Conservation (phyloP, 2,113 vertebrate genomes). For the Tachysurus vachellii region DNA sequence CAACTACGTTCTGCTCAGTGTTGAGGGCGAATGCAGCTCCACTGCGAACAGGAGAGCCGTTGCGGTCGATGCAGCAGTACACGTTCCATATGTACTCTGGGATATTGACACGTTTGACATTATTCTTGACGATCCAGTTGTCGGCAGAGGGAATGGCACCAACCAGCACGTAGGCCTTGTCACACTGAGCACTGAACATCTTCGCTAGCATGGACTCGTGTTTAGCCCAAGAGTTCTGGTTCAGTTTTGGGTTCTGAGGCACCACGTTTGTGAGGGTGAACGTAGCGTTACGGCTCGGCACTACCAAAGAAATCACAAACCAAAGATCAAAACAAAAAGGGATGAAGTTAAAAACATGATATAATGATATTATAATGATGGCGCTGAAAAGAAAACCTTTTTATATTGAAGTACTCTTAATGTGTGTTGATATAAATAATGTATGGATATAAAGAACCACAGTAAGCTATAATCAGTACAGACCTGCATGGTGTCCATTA, state of each 20-base stretch:
- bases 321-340: not conserved
- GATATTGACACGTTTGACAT: slow-evolving; percentile 70
- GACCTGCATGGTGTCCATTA: slow-evolving; percentile 73
- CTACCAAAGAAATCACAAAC: slow-evolving; percentile 49
- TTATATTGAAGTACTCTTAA: too few species aligned
- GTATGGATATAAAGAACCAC: not conserved
- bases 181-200: slow-evolving; percentile 63
- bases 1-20: slow-evolving; percentile 67
- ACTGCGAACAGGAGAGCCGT: slow-evolving; percentile 60
- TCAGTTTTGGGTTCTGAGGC: slow-evolving; percentile 71
- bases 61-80: slow-evolving; percentile 72
- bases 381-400: not conserved
- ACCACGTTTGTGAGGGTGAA: slow-evolving; percentile 75
- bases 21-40: slow-evolving; percentile 66
- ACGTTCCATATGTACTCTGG: slow-evolving; percentile 75
- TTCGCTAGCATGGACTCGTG: slow-evolving; percentile 63
- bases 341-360: not conserved
- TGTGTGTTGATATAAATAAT: too few species aligned
- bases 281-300: slow-evolving; percentile 70
- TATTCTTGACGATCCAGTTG: slow-evolving; percentile 74
- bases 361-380: not conserved
- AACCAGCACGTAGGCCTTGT: slow-evolving; percentile 69
- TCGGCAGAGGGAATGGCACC: slow-evolving; percentile 67
- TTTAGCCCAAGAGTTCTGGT: slow-evolving; percentile 71
- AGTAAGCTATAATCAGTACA: not conserved